Evolutionary conservation across 2,797 vertebrate genomes (phyloP).

Genomic region (Dromococcyx pavoninus): DNA sequence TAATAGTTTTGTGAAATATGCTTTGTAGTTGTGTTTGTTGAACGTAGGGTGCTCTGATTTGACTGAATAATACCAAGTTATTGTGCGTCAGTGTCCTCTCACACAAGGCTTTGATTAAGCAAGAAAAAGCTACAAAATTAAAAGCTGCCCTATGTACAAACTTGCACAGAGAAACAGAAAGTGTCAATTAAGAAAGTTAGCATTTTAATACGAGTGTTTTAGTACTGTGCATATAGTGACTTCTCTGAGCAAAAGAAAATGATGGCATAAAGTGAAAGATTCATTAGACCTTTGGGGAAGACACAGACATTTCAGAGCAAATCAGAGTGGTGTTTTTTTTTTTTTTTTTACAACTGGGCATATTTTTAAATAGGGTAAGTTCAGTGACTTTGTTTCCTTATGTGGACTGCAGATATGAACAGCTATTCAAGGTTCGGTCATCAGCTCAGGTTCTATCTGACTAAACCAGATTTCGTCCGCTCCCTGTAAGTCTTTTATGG

Average conservation of each 20-base stretch:
- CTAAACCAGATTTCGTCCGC: neutral
- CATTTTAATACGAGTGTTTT: neutral
- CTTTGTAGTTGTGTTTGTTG: slow-evolving; percentile 45
- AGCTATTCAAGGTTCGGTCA: neutral
- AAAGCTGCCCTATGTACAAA: neutral
- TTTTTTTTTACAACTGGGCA: neutral
- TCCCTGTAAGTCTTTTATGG: accelerated
- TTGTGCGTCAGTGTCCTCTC: slow-evolving; percentile 32
- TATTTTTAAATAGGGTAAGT: neutral
- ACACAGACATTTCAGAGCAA: neutral
- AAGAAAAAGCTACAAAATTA: slow-evolving; percentile 10
- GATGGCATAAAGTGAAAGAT: neutral
- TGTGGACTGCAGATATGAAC: neutral
- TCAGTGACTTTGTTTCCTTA: slow-evolving; percentile 5
- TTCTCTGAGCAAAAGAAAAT: neutral
- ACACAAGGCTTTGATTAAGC: slow-evolving; percentile 49
- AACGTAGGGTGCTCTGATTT: slow-evolving; percentile 63
- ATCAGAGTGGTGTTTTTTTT: neutral
- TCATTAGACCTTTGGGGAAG: neutral
- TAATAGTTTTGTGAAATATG: slow-evolving; percentile 62
- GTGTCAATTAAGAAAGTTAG: neutral
- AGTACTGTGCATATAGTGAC: neutral
- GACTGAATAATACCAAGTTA: slow-evolving; percentile 13
- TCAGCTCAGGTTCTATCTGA: neutral
- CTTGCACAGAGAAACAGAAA: neutral